Conservation (phyloP, 2,113 vertebrate species). For the Steatornis caripensis region DNA sequence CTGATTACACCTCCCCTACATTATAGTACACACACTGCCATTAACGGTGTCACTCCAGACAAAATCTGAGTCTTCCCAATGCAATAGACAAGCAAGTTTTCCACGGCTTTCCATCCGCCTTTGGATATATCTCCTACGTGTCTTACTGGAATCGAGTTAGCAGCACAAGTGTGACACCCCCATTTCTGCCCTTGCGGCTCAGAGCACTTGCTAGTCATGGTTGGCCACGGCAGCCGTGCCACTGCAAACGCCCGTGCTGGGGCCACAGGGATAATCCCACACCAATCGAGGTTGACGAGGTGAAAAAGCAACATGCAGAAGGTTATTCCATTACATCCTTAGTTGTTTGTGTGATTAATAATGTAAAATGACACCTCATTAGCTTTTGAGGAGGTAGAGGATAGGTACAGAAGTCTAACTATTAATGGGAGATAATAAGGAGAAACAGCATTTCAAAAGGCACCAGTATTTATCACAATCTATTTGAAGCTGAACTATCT, state of each 20-base stretch:
- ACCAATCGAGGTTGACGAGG: neutral
- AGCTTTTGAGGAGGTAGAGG: neutral
- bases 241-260: neutral
- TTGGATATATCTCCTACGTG: neutral
- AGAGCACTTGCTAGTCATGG: neutral
- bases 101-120: neutral
- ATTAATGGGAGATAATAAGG: neutral
- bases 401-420: neutral
- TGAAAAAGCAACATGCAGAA: neutral
- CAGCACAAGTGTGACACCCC: neutral
- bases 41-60: neutral
- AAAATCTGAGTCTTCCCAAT: neutral
- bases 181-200: neutral
- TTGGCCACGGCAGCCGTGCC: neutral
- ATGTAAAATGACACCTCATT: neutral
- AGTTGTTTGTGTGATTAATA: neutral
- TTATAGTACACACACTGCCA: fast-evolving
- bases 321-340: neutral
- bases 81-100: neutral
- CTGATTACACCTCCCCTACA: too few species aligned
- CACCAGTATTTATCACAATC: neutral
- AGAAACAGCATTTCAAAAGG: neutral
- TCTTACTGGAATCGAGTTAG: neutral
- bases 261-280: neutral
- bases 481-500: neutral